Evolutionary conservation across 2,888 invertebrate species (phyloP), one percentile per base, ranked within the genome.

Genomic region (Seira ritae): DNA sequence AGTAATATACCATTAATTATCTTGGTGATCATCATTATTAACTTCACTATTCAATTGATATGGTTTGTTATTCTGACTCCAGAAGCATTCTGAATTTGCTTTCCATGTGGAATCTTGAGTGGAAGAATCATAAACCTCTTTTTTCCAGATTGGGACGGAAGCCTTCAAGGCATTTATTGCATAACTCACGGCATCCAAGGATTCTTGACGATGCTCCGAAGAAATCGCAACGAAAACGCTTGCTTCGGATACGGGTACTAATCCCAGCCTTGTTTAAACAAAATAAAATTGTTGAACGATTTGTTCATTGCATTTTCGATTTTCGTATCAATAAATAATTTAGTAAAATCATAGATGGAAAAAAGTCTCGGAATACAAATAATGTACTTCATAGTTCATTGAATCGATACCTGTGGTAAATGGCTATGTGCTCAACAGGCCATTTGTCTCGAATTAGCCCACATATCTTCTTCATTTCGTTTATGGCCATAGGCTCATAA

Each of bases 141-240:
- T 97, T 91, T 98, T 98, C 98, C 98, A 98, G 83, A 98, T 97
- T 0, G 98, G 98, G 42, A 98, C 98, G 24, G 93, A 93, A 77
- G 94, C 93, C 91, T 98, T 98, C 0, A 98, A 92, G 78, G 93
- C 93, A 88, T 98, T 95, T 87, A 98, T 97, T 88, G 96, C 95
- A 91, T 92, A 95, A 71, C 95, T 93, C 0, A 97, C 95, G 1
- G 98, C 96, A 88, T 94, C 94, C 4, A 98, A 92, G 0, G 97
- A 95, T 77, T 95, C 96, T 70, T 93, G 92, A 37, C 98, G 93
- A 91, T 98, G 98, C 0, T 96, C 94, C 15, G 98, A 96, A 79
- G 97, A 96, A 31, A 97, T 93, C 0, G 97, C 98, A 86, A 98
- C 96, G 8, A 97, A 93, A 2, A 98, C 95, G 89, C 98, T 98